Percentiles rank a stretch among this genome's conserved stretches.
phyloP scores from a whole-genome alignment of 2,888 invertebrate species.

The Chymomyza caudatula region DNA sequence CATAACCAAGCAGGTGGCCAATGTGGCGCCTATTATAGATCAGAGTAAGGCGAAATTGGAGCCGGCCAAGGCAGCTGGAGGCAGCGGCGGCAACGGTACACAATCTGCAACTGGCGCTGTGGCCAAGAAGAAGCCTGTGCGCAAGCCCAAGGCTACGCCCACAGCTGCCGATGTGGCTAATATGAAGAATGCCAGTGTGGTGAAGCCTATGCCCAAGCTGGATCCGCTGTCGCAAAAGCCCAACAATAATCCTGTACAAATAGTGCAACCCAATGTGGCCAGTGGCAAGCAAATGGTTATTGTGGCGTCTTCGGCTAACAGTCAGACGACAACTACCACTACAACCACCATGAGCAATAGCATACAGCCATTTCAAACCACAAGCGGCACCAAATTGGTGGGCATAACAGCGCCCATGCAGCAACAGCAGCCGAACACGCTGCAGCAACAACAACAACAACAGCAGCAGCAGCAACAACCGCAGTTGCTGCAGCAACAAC shows the following conservation, averaged over 20 bases:
- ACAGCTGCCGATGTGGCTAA: conserved; percentile 68
- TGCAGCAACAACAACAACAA: conserved; percentile 18
- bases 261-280: conserved; percentile 76
- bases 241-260: conserved; percentile 77
- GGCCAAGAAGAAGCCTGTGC: conserved; percentile 74
- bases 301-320: conserved; percentile 46
- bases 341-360: conserved; percentile 67
- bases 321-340: conserved; percentile 54
- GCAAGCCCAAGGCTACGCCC: conserved; percentile 69
- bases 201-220: conserved; percentile 77
- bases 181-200: conserved; percentile 75
- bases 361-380: conserved; percentile 76
- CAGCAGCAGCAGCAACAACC: conserved; percentile 43
- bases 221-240: conserved; percentile 76
- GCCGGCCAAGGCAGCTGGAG: conserved; percentile 37
- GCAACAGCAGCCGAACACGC: conserved; percentile 59
- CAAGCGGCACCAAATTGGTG: conserved; percentile 75
- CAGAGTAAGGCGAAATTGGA: conserved; percentile 76
- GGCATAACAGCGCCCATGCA: conserved; percentile 78
- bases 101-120: conserved; percentile 53
- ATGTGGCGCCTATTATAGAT: conserved; percentile 78
- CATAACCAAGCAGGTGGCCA: conserved; percentile 76
- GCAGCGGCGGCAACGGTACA: not conserved
- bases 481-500: conserved; percentile 16
- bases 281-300: conserved; percentile 72